Evolutionary conservation across 1,140 invertebrate genomes (phyloP), one percentile per base, ranked within the genome.

Genomic region (Ceratoteleas bidentatus): DNA sequence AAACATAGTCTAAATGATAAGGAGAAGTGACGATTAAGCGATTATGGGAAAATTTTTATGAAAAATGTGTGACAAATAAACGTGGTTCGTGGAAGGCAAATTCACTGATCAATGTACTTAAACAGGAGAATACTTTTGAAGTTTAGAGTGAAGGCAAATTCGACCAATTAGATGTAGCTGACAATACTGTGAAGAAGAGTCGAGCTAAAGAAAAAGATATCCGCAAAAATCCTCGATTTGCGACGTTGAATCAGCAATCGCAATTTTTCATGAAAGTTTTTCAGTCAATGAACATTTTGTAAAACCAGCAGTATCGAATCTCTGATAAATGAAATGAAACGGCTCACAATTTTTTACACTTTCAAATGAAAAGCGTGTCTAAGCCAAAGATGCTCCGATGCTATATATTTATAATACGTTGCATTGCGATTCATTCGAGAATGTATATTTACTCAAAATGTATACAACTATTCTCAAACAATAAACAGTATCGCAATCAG

Each of bases 341-440:
- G 72, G 75, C 78, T 78, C 68, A 84, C 78, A 79, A 69, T 84
- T 84, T 84, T 80, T 84, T 84, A 78, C 70, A 61, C 62, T 78
- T 82, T 78, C 69, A 78, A 81, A 81, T 72, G 56, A 76, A 80
- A 68, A 66, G 78, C 84, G 77, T 85, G 84, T 87, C 85, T 86
- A 90, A 87, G 84, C 88, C 88, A 90, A 90, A 90, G 89, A 90
- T 90, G 84, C 84, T 87, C 84, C 84, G 82, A 89, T 80, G 74
- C 86, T 87, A 86, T 84, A 85, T 88, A 86, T 86, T 84, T 87
- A 87, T 85, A 84, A 86, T 77, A 84, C 82, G 83, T 84, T 87
- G 79, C 75, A 85, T 87, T 87, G 88, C 72, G 79, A 86, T 84
- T 85, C 58, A 84, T 70, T 85, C 68, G 80, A 81, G 81, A 85